Conservation (phyloP, 2,888 invertebrate genomes). For the Odontocerum albicorne region DNA sequence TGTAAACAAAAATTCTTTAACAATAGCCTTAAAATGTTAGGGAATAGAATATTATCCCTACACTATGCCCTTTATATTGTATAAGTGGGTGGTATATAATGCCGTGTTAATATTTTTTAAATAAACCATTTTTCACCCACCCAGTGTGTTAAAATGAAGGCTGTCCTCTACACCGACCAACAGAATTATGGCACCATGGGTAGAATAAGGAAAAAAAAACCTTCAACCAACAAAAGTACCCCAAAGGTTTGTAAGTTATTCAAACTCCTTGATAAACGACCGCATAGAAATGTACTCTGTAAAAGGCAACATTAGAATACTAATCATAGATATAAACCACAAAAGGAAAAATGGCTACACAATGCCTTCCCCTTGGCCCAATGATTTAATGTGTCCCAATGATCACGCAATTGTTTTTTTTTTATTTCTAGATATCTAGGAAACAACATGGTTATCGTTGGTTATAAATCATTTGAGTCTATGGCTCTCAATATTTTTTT, state of each 20-base stretch:
- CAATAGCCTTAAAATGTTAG: too few species aligned
- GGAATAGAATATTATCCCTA: too few species aligned
- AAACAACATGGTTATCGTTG: constrained; percentile 12
- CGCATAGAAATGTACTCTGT: constrained; percentile 25
- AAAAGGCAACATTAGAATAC: constrained; percentile 31
- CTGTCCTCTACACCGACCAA: too few species aligned
- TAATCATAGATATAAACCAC: constrained; percentile 29
- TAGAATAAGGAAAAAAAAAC: constrained; percentile 19
- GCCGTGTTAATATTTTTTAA: constrained; percentile 24
- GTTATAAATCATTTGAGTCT: constrained; percentile 10
- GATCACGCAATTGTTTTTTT: constrained; percentile 28
- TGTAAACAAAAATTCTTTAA: too few species aligned
- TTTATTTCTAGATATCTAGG: constrained; percentile 17
- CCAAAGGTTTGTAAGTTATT: constrained; percentile 21
- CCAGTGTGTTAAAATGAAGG: too few species aligned
- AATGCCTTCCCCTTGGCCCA: constrained; percentile 21
- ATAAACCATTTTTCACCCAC: constrained; percentile 23
- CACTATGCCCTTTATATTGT: too few species aligned
- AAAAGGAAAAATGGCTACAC: constrained; percentile 21
- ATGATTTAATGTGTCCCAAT: constrained; percentile 29
- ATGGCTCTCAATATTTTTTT: too few species aligned
- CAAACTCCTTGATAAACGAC: constrained; percentile 27
- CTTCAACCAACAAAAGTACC: constrained; percentile 26
- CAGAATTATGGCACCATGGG: too few species aligned
- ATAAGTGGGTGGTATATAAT: constrained; percentile 20